These are phyloP conservation scores for Enteromius argenteus DNA, from an alignment of 2,797 vertebrate genomes.

Conservation along the genomic window DNA sequence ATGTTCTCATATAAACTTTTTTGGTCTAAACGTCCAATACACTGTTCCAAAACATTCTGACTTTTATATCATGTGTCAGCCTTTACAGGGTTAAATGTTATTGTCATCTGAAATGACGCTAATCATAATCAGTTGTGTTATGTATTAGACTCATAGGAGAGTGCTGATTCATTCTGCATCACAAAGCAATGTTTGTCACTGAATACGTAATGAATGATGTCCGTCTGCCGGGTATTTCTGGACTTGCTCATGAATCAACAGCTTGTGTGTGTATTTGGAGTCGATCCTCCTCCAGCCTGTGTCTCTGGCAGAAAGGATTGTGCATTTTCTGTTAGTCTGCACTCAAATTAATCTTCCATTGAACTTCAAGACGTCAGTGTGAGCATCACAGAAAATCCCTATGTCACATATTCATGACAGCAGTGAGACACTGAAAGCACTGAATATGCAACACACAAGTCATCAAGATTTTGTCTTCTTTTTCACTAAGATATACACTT, in stretches of 20 bases:
- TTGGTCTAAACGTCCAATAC: neutral
- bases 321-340: neutral
- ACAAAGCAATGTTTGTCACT: neutral
- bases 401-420: neutral
- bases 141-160: neutral
- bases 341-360: neutral
- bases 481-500: neutral
- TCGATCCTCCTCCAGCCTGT: neutral
- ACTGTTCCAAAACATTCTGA: no score
- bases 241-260: neutral
- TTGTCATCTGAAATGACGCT: neutral
- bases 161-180: slow-evolving; percentile 19
- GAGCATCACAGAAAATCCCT: neutral
- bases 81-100: neutral
- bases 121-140: neutral
- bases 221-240: neutral
- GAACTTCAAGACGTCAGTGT: neutral
- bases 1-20: no score
- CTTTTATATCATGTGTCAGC: neutral
- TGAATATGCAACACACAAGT: neutral
- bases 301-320: slow-evolving; percentile 7
- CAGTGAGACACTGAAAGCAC: neutral
- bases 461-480: neutral
- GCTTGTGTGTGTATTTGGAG: neutral
- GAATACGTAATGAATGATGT: slow-evolving; percentile 23